phyloP scores from a whole-genome alignment of 1,140 invertebrate species.

The Bombyx mori region DNA sequence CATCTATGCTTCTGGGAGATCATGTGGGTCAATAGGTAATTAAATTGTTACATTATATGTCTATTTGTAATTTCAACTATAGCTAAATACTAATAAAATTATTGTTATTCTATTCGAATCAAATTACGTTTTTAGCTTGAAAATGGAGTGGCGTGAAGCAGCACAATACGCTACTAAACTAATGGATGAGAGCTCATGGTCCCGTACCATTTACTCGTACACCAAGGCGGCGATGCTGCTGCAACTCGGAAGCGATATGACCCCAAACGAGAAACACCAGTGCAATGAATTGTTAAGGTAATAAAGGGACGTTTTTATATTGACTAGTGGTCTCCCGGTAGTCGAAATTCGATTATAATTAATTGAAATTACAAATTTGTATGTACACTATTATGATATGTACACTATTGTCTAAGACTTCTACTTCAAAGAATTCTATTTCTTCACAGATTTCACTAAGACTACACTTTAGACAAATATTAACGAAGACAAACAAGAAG shows the following conservation, averaged over 20 bases:
- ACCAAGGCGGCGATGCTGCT: conserved; percentile 87
- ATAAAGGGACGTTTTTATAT: background rate
- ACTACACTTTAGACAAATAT: too few species aligned
- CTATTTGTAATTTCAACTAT: too few species aligned
- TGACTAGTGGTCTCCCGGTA: too few species aligned
- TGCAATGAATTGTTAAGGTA: conserved; percentile 77
- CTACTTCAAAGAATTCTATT: too few species aligned
- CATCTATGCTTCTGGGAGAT: conserved; percentile 97
- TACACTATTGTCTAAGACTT: too few species aligned
- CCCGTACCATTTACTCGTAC: conserved; percentile 91
- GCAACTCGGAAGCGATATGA: conserved; percentile 76
- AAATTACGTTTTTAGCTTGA: conserved; percentile 25
- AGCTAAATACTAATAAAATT: too few species aligned
- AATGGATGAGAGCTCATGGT: conserved; percentile 89
- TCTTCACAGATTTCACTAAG: too few species aligned
- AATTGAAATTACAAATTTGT: too few species aligned
- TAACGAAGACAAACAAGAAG: too few species aligned
- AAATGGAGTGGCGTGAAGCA: conserved; percentile 40
- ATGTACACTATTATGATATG: too few species aligned
- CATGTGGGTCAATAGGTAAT: conserved; percentile 82
- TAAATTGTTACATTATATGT: too few species aligned
- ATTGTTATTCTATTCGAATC: background rate
- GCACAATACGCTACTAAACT: conserved; percentile 75
- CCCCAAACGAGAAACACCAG: conserved; percentile 63
- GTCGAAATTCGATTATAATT: too few species aligned